phyloP scores from a whole-genome alignment of 1,140 invertebrate species.

The Hermetia illucens region DNA sequence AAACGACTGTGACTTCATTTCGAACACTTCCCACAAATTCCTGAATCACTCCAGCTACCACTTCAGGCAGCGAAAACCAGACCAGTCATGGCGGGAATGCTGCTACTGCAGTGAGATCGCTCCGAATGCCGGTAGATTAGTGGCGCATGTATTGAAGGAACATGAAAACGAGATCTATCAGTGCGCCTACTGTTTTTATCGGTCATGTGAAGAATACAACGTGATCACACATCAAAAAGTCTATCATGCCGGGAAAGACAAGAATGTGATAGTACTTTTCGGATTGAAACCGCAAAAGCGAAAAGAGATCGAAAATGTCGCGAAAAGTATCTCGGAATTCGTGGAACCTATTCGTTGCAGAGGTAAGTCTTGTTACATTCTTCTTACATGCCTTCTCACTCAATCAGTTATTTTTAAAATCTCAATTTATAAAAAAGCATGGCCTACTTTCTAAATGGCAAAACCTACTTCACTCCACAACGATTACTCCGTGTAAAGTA shows the following conservation, averaged over 20 bases:
- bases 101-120: slow-evolving; percentile 29
- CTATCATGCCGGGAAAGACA: slow-evolving; percentile 7
- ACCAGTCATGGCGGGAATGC: slow-evolving; percentile 26
- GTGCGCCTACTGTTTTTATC: slow-evolving; percentile 44
- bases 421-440: too few species aligned
- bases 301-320: not conserved
- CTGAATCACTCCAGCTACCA: slow-evolving; percentile 32
- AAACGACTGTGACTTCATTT: slow-evolving; percentile 34
- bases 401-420: too few species aligned
- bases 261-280: not conserved
- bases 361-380: too few species aligned
- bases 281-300: not conserved
- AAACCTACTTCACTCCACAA: too few species aligned
- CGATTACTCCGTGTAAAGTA: too few species aligned
- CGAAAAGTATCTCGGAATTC: not conserved
- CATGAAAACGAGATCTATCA: slow-evolving; percentile 38
- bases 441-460: too few species aligned
- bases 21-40: slow-evolving; percentile 26
- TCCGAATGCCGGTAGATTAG: slow-evolving; percentile 9
- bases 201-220: slow-evolving; percentile 34
- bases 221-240: slow-evolving; percentile 36
- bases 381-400: too few species aligned
- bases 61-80: slow-evolving; percentile 2
- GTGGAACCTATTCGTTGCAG: not conserved
- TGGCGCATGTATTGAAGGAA: slow-evolving; percentile 30